These are phyloP conservation scores for Luffia ferchaultella DNA, from an alignment of 2,888 invertebrate genomes.

Conservation along the genomic window DNA sequence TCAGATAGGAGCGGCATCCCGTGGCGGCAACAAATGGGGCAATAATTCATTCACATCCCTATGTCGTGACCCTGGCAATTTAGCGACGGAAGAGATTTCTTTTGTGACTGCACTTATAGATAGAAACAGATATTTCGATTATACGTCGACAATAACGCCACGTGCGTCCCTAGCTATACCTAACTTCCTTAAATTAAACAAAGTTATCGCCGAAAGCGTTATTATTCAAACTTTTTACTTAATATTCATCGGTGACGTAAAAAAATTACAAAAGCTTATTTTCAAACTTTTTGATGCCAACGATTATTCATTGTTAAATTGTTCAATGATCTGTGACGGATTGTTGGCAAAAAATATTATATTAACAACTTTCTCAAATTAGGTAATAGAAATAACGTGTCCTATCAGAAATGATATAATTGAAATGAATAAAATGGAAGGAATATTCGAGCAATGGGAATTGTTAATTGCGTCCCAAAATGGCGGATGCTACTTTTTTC, in stretches of 20 bases:
- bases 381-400: too few species aligned
- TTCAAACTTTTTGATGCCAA: background rate
- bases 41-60: constrained; percentile 20
- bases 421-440: background rate
- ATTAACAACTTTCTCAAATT: background rate
- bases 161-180: background rate
- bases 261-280: background rate
- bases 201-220: background rate
- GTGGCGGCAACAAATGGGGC: constrained; percentile 54
- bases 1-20: constrained; percentile 46
- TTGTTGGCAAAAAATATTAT: background rate
- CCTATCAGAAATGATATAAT: background rate
- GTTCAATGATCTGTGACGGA: background rate
- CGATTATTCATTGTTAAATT: background rate
- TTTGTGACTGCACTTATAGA: background rate
- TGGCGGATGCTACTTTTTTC: background rate
- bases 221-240: background rate
- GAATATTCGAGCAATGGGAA: background rate
- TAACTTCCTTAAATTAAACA: background rate
- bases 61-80: constrained; percentile 5
- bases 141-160: background rate
- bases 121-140: background rate
- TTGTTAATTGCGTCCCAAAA: background rate
- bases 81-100: constrained; percentile 2
- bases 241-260: background rate